Percentiles rank a stretch among this genome's conserved stretches.
Conservation (phyloP, 2,888 invertebrate species). For the Dolichomitus sp. region DNA sequence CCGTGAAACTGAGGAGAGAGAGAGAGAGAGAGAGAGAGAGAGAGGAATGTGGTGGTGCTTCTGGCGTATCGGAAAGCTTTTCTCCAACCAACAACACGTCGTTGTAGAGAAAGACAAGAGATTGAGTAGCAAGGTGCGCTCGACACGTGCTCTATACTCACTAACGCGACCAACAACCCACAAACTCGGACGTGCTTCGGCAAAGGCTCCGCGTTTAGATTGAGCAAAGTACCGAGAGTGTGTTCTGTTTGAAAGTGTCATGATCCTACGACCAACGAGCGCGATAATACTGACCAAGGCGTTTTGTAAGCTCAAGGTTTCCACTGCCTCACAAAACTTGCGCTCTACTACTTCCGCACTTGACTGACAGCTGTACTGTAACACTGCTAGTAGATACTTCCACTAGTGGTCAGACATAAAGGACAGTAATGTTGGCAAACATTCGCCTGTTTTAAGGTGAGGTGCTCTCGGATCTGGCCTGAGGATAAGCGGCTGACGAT, state of each 20-base stretch:
- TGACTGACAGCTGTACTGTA: not conserved
- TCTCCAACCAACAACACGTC: not conserved
- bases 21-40: not conserved
- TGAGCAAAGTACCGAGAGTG: slow-evolving; percentile 23
- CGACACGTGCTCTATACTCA: slow-evolving; percentile 31
- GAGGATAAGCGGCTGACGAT: slow-evolving; percentile 3
- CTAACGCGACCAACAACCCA: slow-evolving; percentile 50
- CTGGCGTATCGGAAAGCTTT: slow-evolving; percentile 33
- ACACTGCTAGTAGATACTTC: slow-evolving; percentile 38
- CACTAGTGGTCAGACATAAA: slow-evolving; percentile 37
- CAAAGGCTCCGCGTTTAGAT: slow-evolving; percentile 47
- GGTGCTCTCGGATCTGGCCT: not conserved
- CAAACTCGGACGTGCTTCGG: slow-evolving; percentile 54
- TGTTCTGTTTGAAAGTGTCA: slow-evolving; percentile 52
- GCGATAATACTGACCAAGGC: not conserved
- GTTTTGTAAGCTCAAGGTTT: not conserved
- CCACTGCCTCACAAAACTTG: slow-evolving; percentile 1
- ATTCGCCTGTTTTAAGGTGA: not conserved
- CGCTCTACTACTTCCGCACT: not conserved
- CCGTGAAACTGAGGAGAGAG: slow-evolving; percentile 50
- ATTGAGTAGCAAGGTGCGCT: slow-evolving; percentile 13
- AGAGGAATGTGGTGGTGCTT: slow-evolving; percentile 20
- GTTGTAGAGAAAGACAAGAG: not conserved
- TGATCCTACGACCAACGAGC: slow-evolving; percentile 8
- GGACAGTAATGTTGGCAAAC: not conserved